phyloP scores from a whole-genome alignment of 2,797 vertebrate species.

The Pseudochromis fuscus region DNA sequence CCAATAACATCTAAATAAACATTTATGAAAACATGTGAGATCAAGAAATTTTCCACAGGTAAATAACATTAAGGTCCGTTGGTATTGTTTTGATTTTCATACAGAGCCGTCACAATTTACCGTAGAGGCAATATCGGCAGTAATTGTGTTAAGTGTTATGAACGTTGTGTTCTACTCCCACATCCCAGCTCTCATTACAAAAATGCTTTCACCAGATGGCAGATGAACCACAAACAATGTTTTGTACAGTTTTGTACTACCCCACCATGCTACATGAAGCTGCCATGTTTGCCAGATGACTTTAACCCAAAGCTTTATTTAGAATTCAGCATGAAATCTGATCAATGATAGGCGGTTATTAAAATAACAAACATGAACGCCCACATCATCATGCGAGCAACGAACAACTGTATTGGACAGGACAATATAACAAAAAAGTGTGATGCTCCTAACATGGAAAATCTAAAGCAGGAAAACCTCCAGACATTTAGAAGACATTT shows the following conservation, averaged over 20 bases:
- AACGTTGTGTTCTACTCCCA: conserved; percentile 37
- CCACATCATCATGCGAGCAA: not conserved
- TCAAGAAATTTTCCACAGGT: conserved; percentile 11
- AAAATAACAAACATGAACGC: not conserved
- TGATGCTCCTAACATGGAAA: not conserved
- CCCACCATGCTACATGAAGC: not conserved
- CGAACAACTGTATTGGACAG: too few species aligned
- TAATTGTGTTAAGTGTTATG: conserved; percentile 58
- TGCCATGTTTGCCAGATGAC: conserved; percentile 2
- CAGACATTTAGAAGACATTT: not conserved
- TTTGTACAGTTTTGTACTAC: conserved; percentile 11
- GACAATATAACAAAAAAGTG: too few species aligned
- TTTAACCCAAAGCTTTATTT: conserved; percentile 3
- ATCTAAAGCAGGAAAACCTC: not conserved
- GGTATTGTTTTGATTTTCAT: conserved; percentile 29
- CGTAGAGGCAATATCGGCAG: conserved; percentile 31
- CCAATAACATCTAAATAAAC: conserved; percentile 26
- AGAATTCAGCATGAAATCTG: not conserved
- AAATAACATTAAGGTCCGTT: conserved; percentile 6
- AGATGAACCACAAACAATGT: conserved; percentile 16
- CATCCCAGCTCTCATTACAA: conserved; percentile 40
- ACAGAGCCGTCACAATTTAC: conserved; percentile 23
- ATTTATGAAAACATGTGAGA: conserved; percentile 15
- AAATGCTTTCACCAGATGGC: conserved; percentile 49
- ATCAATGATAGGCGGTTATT: not conserved